These are phyloP conservation scores for Athene cunicularia DNA, from an alignment of 2,113 vertebrate genomes.

Conservation along the genomic window DNA sequence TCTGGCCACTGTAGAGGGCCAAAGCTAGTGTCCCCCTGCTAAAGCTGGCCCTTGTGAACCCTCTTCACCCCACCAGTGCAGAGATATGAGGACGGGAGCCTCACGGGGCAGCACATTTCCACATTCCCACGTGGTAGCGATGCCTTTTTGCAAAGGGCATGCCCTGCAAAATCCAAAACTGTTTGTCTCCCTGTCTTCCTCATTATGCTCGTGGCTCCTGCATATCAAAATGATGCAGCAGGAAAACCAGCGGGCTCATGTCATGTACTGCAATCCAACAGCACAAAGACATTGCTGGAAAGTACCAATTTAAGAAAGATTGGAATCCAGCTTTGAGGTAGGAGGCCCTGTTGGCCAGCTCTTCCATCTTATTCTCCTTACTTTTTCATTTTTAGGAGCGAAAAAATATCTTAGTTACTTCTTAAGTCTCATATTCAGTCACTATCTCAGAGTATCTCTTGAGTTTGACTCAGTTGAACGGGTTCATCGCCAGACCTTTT, in stretches of 20 bases:
- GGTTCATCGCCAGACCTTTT: not conserved
- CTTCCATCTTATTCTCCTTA: not conserved
- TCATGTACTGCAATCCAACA: rapidly evolving
- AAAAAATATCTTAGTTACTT: not conserved
- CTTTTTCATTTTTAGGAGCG: not conserved
- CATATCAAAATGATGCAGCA: not conserved
- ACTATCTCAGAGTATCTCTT: not conserved
- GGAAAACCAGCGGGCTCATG: rapidly evolving
- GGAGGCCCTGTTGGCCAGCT: not conserved
- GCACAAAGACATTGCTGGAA: not conserved
- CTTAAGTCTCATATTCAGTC: not conserved
- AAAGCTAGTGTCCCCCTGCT: not conserved
- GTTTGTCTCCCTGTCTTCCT: not conserved
- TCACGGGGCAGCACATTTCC: not conserved
- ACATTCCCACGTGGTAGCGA: not conserved
- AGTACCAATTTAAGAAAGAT: not conserved
- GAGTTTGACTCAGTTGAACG: not conserved
- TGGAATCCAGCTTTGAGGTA: not conserved
- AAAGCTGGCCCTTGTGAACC: not conserved
- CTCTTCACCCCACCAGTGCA: not conserved
- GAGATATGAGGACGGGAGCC: not conserved
- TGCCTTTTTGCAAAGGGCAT: not conserved
- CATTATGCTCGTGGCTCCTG: not conserved
- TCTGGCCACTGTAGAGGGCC: not conserved
- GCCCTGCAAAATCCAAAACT: not conserved